Evolutionary conservation across 2,113 vertebrate species (phyloP).

Genomic region (Ancistrus triradiatus): DNA sequence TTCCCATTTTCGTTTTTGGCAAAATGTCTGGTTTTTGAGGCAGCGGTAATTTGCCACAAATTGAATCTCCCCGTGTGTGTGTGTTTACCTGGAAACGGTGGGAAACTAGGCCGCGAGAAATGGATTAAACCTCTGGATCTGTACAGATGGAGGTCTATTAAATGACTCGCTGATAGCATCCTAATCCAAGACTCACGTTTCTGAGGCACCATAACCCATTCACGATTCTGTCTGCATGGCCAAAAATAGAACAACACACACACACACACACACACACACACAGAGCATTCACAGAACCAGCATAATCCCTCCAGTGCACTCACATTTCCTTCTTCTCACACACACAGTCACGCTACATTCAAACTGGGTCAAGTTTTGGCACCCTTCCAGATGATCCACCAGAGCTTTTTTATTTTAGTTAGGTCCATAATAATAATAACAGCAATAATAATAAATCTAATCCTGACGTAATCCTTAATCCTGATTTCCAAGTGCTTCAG

Average conservation of each 20-base stretch:
- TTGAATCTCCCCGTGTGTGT: not conserved
- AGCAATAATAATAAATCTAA: too few species aligned
- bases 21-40: not conserved
- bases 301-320: too few species aligned
- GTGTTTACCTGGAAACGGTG: not conserved
- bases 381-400: too few species aligned
- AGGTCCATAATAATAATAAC: too few species aligned
- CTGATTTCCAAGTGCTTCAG: too few species aligned
- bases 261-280: not conserved
- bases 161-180: slow-evolving; percentile 7
- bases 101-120: slow-evolving; percentile 17
- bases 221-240: not conserved
- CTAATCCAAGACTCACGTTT: not conserved
- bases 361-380: too few species aligned
- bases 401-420: too few species aligned
- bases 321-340: too few species aligned
- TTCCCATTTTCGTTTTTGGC: too few species aligned
- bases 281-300: not conserved
- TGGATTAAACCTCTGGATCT: slow-evolving; percentile 23
- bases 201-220: not conserved
- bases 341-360: too few species aligned
- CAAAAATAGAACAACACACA: not conserved
- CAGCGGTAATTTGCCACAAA: not conserved
- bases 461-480: too few species aligned
- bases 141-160: slow-evolving; percentile 22